Base-by-base conservation (phyloP, 64 coral and sea anemone species). In the Platygyra sinensis region DNA sequence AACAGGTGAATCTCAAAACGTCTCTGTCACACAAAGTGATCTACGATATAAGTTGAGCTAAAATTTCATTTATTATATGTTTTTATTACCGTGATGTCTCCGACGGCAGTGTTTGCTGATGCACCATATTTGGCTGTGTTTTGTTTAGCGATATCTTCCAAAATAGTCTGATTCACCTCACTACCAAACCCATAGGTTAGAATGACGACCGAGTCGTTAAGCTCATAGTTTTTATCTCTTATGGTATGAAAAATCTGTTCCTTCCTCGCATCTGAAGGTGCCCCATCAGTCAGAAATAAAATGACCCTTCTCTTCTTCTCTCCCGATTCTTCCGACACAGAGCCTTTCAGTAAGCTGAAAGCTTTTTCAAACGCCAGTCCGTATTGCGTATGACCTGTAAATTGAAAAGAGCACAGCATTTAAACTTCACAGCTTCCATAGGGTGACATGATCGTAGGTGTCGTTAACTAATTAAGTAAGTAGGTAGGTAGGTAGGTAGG, bases 281-380 rank as follows among this genome's bases (percentile, higher is more conserved):
- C 79, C 33, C 79, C 79, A 36, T 81, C 79, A 4, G 79, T 81
- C 27, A 81, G 30, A 62, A 81, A 81, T 62, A 81, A 24, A 38
- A 81, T 81, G 33, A 81, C 79, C 62, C 59, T 57, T 15, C 39
- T 61, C 55, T 62, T 62, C 22, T 4, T 55, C 22, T 81, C 33
- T 10, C 27, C 52, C 51, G 79, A 16, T 1, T 81, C 59, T 33
- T 20, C 79, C 62, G 79, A 8, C 6, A 62, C 30, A 5, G 79
- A 60, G 12, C 16, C 14, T 27, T 69, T 69, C 7, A 69, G 65
- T 10, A 69, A 22, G 29, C 65, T 69, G 65, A 69, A 69, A n/a
- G 65, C 65, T 69, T 69, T 69, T 69, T 69, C 22, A 69, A 69
- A 69, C 2, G 22, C 65, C n/a, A n/a, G 10, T 69, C 25, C n/a